Conservation (phyloP, 2,113 vertebrate species). For the Centropus bengalensis region DNA sequence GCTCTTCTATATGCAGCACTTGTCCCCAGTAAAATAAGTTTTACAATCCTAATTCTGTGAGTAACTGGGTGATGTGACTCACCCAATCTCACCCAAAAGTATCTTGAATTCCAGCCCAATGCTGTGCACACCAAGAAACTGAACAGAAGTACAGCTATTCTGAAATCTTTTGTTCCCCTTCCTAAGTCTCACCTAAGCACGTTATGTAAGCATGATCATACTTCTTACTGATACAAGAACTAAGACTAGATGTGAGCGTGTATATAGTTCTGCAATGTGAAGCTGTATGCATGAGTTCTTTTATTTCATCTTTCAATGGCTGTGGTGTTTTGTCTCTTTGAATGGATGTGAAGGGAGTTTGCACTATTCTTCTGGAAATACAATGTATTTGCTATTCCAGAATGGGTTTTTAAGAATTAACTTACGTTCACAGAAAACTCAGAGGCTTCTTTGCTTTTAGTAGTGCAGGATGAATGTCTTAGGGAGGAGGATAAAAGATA, state of each 20-base stretch:
- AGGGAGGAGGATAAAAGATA: background rate
- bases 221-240: background rate
- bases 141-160: slow-evolving; percentile 36
- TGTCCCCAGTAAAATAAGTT: background rate
- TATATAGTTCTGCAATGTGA: background rate
- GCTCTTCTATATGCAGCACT: background rate
- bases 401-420: background rate
- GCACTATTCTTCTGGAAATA: background rate
- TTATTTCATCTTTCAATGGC: background rate
- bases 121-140: slow-evolving; percentile 15
- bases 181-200: background rate
- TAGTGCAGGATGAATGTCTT: background rate
- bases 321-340: background rate
- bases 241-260: background rate
- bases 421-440: background rate
- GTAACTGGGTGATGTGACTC: slow-evolving; percentile 1
- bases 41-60: slow-evolving; percentile 24
- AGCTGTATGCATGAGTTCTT: background rate
- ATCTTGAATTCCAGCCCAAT: background rate
- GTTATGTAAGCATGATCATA: background rate
- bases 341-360: background rate
- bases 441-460: background rate
- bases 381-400: background rate
- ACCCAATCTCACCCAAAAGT: background rate
- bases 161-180: slow-evolving; percentile 48